Evolutionary conservation across 2,888 invertebrate species (phyloP), one percentile per base, ranked within the genome.

Genomic region (Cephus sareptanus): DNA sequence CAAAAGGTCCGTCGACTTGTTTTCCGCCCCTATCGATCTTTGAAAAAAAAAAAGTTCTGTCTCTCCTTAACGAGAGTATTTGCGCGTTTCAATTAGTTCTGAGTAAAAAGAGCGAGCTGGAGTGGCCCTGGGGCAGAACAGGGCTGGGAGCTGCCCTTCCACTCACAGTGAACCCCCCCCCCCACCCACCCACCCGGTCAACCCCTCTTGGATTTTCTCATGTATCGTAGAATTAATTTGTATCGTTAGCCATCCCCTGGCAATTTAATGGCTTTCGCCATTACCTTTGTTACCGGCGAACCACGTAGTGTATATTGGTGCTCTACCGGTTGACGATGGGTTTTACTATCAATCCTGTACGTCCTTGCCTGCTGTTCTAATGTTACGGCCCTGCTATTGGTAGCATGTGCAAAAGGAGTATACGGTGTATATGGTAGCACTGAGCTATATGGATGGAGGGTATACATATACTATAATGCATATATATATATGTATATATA

Each of bases 11-110:
- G 56, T 56, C 6, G 56, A 56, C 23, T 56, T 56, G 23, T 56
- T 56, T 23, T 2, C 9, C 23, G 56, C 6, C 56, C 23, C 9
- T 56, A 56, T 56, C 23, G 56, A 56, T 56, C 56, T 9, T 56
- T 56, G 56, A 40, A 40, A 40, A 40, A 40, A 23, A 56, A 40
- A 23, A 23, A 37, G 2, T 56, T 23, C 23, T 23, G 23, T 73
- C 69, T 70, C 78, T 77, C 78, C 82, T 84, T 83, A 82, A 83
- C 82, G 81, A 81, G 80, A 80, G 76, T 76, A 80, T 82, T 83
- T 81, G 82, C 77, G 77, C 81, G 79, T 84, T 85, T 85, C 82
- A 84, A 84, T 85, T 84, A 85, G 83, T 84, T 83, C 83, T 78
- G 78, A 76, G 77, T 79, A 81, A 81, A 81, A 83, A 30, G 34